Evolutionary conservation across 2,888 invertebrate genomes (phyloP).

Genomic region (Philopedon plagiatum): DNA sequence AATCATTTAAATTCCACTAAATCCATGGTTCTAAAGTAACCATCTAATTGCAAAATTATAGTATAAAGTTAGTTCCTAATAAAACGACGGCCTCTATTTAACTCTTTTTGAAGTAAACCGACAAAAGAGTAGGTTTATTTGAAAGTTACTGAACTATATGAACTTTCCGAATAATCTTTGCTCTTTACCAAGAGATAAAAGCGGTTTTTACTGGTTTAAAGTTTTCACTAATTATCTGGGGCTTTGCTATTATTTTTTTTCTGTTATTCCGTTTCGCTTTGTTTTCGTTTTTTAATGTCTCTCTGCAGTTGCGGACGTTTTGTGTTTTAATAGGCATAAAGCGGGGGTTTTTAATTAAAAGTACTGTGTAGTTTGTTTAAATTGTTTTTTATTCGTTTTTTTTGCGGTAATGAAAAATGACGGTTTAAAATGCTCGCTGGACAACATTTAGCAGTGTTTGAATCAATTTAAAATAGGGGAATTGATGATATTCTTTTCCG

Average conservation of each 20-base stretch:
- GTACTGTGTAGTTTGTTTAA: constrained; percentile 8
- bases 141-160: constrained; percentile 7
- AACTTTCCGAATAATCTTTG: constrained; percentile 10
- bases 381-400: constrained; percentile 1
- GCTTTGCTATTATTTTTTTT: constrained; percentile 2
- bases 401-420: not conserved
- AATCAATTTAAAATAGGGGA: not conserved
- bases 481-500: not conserved
- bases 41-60: not conserved
- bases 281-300: constrained; percentile 12
- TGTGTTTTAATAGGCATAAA: constrained; percentile 16
- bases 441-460: not conserved
- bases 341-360: constrained; percentile 18
- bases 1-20: too few species aligned
- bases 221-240: constrained; percentile 13
- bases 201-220: constrained; percentile 5
- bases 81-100: not conserved
- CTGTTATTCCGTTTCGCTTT: not conserved
- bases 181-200: constrained; percentile 10
- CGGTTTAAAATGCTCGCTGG: not conserved
- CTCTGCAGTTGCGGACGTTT: not conserved
- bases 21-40: too few species aligned
- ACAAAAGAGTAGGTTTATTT: constrained; percentile 1
- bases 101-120: not conserved
- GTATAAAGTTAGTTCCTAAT: not conserved